Base-by-base conservation (phyloP, 2,113 vertebrate genomes). In the Coptodon bakossiorum region DNA sequence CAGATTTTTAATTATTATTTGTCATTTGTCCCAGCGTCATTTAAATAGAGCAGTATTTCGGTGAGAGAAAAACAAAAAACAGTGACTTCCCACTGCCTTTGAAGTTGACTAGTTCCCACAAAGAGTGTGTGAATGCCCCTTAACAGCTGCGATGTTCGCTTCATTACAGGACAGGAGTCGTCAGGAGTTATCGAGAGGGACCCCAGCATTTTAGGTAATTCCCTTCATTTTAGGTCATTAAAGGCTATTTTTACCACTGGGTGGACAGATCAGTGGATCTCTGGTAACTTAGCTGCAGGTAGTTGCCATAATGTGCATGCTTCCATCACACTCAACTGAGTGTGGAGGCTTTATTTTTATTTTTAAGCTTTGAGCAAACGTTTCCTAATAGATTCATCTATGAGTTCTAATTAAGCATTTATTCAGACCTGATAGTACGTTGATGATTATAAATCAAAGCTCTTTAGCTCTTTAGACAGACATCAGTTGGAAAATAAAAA, bases 91-190 rank as follows among this genome's bases (percentile, higher is more conserved):
- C 61, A 40, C 29, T 31, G 9, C 52, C 17, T 79, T 29, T 10
- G 43, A 82, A 4, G 11, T 29, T 57, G 8, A 81, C 13, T 45
- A 2, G 9, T 89, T 91, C 88, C 87, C 91, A 86, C 48, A 38
- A 7, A 88, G 63, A 52, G 85, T 86, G 87, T 88, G 91, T 91
- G 85, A 92, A 84, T 36, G 36, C n/a, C 80, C 36, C 29, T 68
- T 11, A 57, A 85, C 36, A 89, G 84, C 34, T 31, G 59, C 73
- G 34, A 84, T 24, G 45, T 13, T 83, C 0, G 13, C 73, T 50
- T 94, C 90, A 92, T 94, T 95, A 94, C 91, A 94, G 91, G 89
- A 93, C 94, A 88, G 86, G 38, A 88, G 83, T 48, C 24, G 80
- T 89, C 81, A 86, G 50, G 31, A 81, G 52, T 52, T 86, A 84